Base-by-base conservation (phyloP, 2,113 vertebrate species). In the Coturnix japonica region DNA sequence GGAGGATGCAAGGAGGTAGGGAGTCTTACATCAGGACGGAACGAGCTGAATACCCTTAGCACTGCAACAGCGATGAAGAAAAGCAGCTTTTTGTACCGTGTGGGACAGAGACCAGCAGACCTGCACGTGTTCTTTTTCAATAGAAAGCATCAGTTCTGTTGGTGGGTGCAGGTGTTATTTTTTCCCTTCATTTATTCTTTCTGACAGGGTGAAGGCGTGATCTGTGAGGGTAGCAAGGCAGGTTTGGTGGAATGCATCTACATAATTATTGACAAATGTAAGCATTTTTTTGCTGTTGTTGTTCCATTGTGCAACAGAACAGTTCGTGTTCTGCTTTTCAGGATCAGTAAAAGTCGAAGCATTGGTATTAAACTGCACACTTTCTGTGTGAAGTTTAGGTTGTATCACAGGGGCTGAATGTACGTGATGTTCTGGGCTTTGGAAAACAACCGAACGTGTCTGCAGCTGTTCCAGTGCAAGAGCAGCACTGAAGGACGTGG, bases 371-470 rank as follows among this genome's bases (percentile, higher is more conserved):
- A 79, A 79, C 63, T 54, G 23, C 63, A 30, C 39, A 23, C 64
- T 11, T 64, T 46, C 12, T 35, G 67, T 13, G 21, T 65, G 67
- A 44, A 94, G 84, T 66, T 80, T 44, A 85, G 81, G 71, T 9
- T 85, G 33, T 95, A 89, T 92, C 59, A 90, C 47, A 74, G 79
- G 75, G 92, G 78, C 90, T 84, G 81, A 28, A 87, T 87, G 69
- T 60, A 35, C 67, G 76, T 25, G 7, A 35, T 22, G 3, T 83
- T 76, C 61, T 28, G 80, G 53, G 74, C 19, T 85, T 88, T 47
- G 69, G 89, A 82, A 78, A 87, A 85, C 81, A 92, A 12, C 93
- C 82, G 67, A 94, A 84, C 28, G 0, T 85, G 84, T 77, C 76
- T 70, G 86, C 90, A 85, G 76, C 81, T 94, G 90, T 90, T 80